These are phyloP conservation scores for Yponomeuta cagnagella DNA, from an alignment of 2,888 invertebrate genomes.

Conservation along the genomic window DNA sequence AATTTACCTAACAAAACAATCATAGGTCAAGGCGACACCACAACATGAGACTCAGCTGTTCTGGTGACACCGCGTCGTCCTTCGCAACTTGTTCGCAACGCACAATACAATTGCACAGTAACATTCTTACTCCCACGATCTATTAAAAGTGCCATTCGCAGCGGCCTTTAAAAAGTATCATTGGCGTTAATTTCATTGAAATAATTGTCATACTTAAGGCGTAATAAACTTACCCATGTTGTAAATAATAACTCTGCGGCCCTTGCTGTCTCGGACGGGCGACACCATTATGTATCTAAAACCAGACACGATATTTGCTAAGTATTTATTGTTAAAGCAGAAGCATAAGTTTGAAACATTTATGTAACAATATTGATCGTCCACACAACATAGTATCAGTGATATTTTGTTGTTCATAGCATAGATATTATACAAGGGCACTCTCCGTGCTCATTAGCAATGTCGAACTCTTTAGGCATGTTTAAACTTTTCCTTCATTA, in stretches of 20 bases:
- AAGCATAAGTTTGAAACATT: background rate
- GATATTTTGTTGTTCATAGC: no score
- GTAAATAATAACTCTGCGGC: slow-evolving; percentile 83
- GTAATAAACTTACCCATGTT: slow-evolving; percentile 68
- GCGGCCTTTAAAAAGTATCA: background rate
- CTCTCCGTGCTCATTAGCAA: no score
- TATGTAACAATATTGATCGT: no score
- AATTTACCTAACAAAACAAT: slow-evolving; percentile 71
- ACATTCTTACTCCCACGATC: background rate
- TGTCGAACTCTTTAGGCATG: no score
- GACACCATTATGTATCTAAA: slow-evolving; percentile 83
- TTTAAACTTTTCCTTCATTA: no score
- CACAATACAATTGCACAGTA: background rate
- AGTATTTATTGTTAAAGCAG: background rate
- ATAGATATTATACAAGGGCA: no score
- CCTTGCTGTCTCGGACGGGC: slow-evolving; percentile 82
- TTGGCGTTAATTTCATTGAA: background rate
- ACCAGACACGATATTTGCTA: slow-evolving; percentile 15
- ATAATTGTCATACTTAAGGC: background rate
- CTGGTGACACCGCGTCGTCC: background rate
- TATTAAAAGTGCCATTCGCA: background rate
- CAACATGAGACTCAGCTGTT: background rate
- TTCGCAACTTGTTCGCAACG: background rate
- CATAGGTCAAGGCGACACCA: background rate
- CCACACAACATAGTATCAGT: no score